Evolutionary conservation across 2,113 vertebrate species (phyloP).

Genomic region (Leptosomus discolor): DNA sequence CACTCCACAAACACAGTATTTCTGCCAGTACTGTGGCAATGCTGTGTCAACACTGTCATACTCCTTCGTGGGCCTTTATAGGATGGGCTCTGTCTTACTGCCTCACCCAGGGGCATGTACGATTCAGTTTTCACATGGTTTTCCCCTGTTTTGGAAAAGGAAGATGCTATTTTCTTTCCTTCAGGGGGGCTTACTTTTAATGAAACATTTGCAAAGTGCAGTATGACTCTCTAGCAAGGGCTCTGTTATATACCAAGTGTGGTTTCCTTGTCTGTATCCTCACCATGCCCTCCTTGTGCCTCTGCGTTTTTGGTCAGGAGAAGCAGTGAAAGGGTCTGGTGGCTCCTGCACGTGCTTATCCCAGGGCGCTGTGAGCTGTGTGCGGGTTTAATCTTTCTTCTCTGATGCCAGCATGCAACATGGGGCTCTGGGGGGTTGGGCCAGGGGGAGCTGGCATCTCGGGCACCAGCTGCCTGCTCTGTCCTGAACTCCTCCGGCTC

Average conservation of each 20-base stretch:
- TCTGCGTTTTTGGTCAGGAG: neutral
- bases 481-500: neutral
- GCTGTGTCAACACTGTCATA: neutral
- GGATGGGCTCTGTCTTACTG: neutral
- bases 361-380: neutral
- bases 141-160: neutral
- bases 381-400: neutral
- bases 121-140: neutral
- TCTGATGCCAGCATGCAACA: fast-evolving
- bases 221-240: neutral
- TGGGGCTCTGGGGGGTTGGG: neutral
- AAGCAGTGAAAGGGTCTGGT: fast-evolving
- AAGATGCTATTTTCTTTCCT: neutral
- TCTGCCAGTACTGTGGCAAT: neutral
- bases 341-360: neutral
- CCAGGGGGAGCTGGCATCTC: neutral
- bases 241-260: neutral
- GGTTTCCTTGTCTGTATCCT: neutral
- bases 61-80: neutral
- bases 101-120: fast-evolving
- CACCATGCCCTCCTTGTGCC: fast-evolving
- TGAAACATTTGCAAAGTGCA: neutral
- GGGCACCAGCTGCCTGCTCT: neutral
- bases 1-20: neutral
- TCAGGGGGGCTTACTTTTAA: neutral